phyloP scores from a whole-genome alignment of 2,888 invertebrate species.

The Acrobasis suavella region DNA sequence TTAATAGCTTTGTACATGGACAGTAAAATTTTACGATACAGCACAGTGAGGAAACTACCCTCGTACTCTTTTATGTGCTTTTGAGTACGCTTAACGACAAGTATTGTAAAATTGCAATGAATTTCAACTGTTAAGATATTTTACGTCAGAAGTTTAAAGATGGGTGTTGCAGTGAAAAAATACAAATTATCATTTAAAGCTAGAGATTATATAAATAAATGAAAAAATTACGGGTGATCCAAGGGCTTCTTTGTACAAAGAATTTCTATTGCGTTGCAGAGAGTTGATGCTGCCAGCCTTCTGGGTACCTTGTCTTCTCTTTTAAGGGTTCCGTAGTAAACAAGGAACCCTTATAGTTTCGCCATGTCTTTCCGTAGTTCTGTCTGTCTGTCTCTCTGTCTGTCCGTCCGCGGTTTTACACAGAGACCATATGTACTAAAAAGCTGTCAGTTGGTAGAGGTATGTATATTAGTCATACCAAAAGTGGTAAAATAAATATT shows the following conservation, averaged over 20 bases:
- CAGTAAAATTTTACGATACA: conserved; percentile 17
- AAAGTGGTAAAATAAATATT: neutral
- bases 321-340: neutral
- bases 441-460: neutral
- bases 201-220: no score
- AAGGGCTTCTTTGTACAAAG: no score
- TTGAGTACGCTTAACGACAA: conserved; percentile 12
- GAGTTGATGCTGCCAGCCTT: no score
- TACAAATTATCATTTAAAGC: no score
- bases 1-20: neutral
- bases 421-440: neutral
- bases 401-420: neutral
- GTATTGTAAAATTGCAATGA: conserved; percentile 12
- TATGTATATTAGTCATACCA: no score
- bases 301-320: no score
- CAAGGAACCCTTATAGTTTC: neutral
- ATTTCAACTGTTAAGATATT: conserved; percentile 7
- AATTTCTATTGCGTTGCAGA: no score
- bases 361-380: no score
- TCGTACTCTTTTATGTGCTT: conserved; percentile 13
- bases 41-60: conserved; percentile 2
- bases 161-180: neutral
- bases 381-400: neutral
- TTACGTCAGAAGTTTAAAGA: neutral
- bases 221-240: no score